phyloP scores from a whole-genome alignment of 2,888 invertebrate species.

The Anticlea derivata region DNA sequence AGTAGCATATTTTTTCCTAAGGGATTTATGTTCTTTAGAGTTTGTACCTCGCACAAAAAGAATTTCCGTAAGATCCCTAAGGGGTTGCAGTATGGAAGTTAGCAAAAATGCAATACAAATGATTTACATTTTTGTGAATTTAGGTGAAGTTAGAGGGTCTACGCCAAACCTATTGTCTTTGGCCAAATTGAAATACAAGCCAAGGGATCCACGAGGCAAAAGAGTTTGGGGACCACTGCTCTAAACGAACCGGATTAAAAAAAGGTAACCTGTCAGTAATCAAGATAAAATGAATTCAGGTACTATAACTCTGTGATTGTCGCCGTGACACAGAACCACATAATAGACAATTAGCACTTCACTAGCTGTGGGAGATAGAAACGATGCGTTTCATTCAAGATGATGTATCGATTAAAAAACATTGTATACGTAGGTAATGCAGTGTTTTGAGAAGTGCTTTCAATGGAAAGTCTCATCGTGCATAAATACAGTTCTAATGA shows the following conservation, averaged over 20 bases:
- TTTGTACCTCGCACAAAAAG: too few species aligned
- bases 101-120: too few species aligned
- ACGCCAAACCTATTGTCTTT: too few species aligned
- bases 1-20: too few species aligned
- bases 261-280: not conserved
- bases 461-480: slow-evolving; percentile 5
- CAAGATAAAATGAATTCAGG: not conserved
- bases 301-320: slow-evolving; percentile 16
- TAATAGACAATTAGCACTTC: not conserved
- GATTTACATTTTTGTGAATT: too few species aligned
- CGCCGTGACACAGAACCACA: slow-evolving; percentile 13
- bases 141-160: too few species aligned
- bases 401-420: slow-evolving; percentile 5
- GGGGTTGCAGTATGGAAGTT: too few species aligned
- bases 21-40: too few species aligned
- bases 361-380: slow-evolving; percentile 13
- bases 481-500: not conserved
- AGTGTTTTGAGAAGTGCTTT: not conserved
- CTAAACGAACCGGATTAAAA: not conserved
- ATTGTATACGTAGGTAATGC: not conserved
- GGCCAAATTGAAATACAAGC: too few species aligned
- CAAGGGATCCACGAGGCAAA: too few species aligned
- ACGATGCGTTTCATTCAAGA: slow-evolving; percentile 1
- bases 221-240: too few species aligned
- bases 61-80: too few species aligned